Conservation (phyloP, 1,140 invertebrate species). For the Apocrypta bakeri region DNA sequence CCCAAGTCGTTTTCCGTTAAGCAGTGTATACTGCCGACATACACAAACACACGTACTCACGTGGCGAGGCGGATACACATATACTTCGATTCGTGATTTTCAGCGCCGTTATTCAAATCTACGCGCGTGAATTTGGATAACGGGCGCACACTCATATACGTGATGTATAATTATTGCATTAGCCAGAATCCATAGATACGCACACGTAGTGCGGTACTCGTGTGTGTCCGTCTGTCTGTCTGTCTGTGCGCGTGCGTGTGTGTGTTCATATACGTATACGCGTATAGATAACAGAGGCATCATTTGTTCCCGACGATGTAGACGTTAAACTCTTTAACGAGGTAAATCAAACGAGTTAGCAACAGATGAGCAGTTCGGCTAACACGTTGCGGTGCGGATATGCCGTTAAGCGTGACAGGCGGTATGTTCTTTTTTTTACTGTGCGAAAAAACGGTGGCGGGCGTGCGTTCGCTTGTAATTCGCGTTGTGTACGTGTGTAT, state of each 20-base stretch:
- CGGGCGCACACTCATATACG: neutral
- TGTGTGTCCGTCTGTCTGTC: too few species aligned
- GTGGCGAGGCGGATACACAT: too few species aligned
- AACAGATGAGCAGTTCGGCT: neutral
- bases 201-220: neutral
- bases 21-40: neutral
- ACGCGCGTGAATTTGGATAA: neutral
- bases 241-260: neutral
- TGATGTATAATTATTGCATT: neutral
- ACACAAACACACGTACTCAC: neutral
- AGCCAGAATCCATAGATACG: neutral
- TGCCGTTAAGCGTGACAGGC: neutral
- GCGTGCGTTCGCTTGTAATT: too few species aligned
- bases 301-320: neutral
- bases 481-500: too few species aligned
- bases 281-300: too few species aligned
- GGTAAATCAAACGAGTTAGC: neutral
- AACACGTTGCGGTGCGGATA: neutral
- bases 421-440: neutral
- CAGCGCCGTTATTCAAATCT: neutral
- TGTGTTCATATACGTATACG: too few species aligned
- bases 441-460: neutral
- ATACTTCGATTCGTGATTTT: neutral
- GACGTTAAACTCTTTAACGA: neutral
- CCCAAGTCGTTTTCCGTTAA: neutral